These are phyloP conservation scores for Scaptomyza parva DNA, from an alignment of 2,888 invertebrate species.

Conservation along the genomic window DNA sequence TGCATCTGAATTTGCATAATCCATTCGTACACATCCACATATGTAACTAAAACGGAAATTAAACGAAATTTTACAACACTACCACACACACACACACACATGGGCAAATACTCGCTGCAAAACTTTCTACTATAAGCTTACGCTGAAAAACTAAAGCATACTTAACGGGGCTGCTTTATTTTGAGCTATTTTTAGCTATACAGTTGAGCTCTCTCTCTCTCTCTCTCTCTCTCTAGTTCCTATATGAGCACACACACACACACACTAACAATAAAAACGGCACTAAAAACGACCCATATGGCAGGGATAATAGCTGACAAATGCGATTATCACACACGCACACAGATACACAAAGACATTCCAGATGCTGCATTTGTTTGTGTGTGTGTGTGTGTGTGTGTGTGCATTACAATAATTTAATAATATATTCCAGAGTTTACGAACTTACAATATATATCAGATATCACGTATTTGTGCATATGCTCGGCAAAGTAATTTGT, in stretches of 20 bases:
- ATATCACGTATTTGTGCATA: slow-evolving; percentile 33
- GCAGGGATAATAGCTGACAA: slow-evolving; percentile 19
- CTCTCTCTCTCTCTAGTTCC: too few species aligned
- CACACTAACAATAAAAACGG: too few species aligned
- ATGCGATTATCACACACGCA: slow-evolving; percentile 1
- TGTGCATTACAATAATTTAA: not conserved
- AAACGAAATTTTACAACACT: slow-evolving; percentile 45
- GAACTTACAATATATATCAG: slow-evolving; percentile 48
- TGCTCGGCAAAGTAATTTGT: not conserved
- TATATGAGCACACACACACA: not conserved
- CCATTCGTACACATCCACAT: slow-evolving; percentile 3
- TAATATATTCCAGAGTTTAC: slow-evolving; percentile 1
- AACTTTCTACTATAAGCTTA: slow-evolving; percentile 2
- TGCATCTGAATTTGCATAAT: not conserved
- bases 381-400: too few species aligned
- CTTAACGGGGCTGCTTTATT: slow-evolving; percentile 47
- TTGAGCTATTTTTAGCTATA: slow-evolving; percentile 1
- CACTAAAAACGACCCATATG: slow-evolving; percentile 56
- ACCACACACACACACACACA: slow-evolving; percentile 11
- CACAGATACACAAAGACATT: not conserved
- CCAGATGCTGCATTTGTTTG: slow-evolving; percentile 10
- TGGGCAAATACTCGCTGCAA: slow-evolving; percentile 2
- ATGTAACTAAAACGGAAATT: slow-evolving; percentile 53
- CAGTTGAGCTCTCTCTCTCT: not conserved
- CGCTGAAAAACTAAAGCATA: slow-evolving; percentile 52